Percentiles rank a stretch among this genome's conserved stretches.
Conservation (phyloP, 2,888 invertebrate species). For the Acleris literana region DNA sequence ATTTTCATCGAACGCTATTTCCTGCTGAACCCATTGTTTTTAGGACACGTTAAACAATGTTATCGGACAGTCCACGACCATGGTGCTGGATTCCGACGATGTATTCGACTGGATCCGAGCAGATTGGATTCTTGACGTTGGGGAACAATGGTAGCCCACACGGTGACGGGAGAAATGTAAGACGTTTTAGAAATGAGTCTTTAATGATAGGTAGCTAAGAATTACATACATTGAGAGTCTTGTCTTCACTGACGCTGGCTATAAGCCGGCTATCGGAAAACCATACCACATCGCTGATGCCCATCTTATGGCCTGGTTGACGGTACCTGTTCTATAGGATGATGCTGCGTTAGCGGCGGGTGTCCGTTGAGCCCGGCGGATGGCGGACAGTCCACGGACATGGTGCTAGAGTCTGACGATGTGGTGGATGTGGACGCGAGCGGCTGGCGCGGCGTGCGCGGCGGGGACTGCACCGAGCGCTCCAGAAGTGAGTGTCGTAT, state of each 20-base stretch:
- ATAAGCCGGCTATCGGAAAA: constrained; percentile 97
- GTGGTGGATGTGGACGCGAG: constrained; percentile 88
- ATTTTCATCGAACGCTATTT: no score
- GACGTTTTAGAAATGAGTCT: not conserved
- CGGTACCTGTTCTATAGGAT: constrained; percentile 67
- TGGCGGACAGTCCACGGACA: constrained; percentile 78
- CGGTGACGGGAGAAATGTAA: no score
- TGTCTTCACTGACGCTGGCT: constrained; percentile 98
- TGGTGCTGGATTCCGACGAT: constrained; percentile 85
- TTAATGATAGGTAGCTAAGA: not conserved
- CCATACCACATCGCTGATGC: constrained; percentile 99
- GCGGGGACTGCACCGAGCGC: constrained; percentile 74
- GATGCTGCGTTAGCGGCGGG: constrained; percentile 53
- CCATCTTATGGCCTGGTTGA: constrained; percentile 98
- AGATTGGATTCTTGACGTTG: no score
- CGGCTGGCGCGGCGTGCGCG: constrained; percentile 78
- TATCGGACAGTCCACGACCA: constrained; percentile 76
- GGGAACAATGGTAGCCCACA: not conserved
- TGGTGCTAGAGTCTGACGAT: constrained; percentile 85
- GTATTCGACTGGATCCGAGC: constrained; percentile 87
- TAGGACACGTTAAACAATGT: no score
- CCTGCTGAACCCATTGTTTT: no score
- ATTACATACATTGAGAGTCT: constrained; percentile 85
- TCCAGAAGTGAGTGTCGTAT: constrained; percentile 88
- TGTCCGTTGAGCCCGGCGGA: constrained; percentile 66